Evolutionary conservation across 2,113 vertebrate genomes (phyloP).

Genomic region (Lontra canadensis): DNA sequence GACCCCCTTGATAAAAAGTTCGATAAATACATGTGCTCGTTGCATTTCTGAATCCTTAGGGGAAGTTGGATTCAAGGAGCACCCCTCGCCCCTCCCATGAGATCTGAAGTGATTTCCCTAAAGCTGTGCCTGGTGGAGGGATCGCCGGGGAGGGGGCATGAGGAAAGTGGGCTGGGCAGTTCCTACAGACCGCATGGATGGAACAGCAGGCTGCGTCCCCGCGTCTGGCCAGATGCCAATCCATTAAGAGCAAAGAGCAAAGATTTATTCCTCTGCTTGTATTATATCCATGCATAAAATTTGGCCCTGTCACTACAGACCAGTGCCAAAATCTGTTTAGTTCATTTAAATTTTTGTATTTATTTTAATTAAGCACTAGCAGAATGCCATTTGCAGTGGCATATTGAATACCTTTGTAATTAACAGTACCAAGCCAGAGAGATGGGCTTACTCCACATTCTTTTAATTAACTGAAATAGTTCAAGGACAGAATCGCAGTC

Average conservation of each 20-base stretch:
- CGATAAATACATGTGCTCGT: neutral
- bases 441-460: constrained; percentile 30
- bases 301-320: constrained; percentile 40
- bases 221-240: constrained; percentile 28
- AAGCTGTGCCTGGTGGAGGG: fast-evolving
- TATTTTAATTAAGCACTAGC: constrained; percentile 75
- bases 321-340: constrained; percentile 62
- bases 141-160: fast-evolving
- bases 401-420: constrained; percentile 75
- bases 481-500: constrained; percentile 29
- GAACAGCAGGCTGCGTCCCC: neutral
- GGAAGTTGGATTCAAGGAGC: neutral
- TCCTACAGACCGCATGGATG: fast-evolving
- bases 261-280: neutral
- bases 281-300: constrained; percentile 2
- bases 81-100: neutral
- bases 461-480: constrained; percentile 66
- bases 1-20: neutral
- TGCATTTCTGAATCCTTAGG: neutral
- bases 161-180: neutral
- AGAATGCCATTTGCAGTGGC: constrained; percentile 69
- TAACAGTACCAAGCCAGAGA: constrained; percentile 52
- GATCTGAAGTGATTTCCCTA: neutral
- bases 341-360: constrained; percentile 73
- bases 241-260: neutral